These are phyloP conservation scores for Maccullochella peelii DNA, from an alignment of 2,113 vertebrate genomes.

Conservation along the genomic window DNA sequence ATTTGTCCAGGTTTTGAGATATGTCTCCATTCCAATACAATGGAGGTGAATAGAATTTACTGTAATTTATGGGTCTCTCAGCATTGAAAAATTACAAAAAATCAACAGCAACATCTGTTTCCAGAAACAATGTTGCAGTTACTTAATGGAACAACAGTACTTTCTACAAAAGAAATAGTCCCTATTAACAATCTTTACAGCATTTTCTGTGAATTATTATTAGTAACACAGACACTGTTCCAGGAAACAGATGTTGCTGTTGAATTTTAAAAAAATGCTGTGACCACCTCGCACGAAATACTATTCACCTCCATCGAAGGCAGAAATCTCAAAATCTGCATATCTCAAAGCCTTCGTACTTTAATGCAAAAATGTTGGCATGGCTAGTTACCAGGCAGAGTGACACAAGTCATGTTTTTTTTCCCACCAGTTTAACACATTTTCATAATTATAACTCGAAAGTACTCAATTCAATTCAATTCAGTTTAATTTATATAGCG, in stretches of 20 bases:
- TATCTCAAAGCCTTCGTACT: neutral
- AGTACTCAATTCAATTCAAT: no score
- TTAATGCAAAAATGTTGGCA: no score
- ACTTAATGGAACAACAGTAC: no score
- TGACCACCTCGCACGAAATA: no score
- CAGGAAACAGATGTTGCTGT: neutral
- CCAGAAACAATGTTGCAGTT: neutral
- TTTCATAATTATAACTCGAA: no score
- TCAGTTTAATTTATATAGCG: no score
- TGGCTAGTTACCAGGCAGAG: no score
- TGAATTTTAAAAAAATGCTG: no score
- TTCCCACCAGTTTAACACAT: no score
- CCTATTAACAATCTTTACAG: neutral
- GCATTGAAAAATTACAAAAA: neutral
- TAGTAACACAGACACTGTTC: neutral
- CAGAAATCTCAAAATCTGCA: neutral
- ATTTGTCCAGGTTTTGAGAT: neutral
- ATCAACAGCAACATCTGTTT: neutral
- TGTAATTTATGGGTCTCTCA: neutral
- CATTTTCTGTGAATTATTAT: neutral
- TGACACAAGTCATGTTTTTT: no score
- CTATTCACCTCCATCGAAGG: neutral
- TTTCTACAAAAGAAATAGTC: no score
- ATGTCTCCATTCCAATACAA: neutral
- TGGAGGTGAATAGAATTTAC: neutral